These are phyloP conservation scores for Hystrix brachyura DNA, from an alignment of 2,113 vertebrate genomes.

Conservation along the genomic window DNA sequence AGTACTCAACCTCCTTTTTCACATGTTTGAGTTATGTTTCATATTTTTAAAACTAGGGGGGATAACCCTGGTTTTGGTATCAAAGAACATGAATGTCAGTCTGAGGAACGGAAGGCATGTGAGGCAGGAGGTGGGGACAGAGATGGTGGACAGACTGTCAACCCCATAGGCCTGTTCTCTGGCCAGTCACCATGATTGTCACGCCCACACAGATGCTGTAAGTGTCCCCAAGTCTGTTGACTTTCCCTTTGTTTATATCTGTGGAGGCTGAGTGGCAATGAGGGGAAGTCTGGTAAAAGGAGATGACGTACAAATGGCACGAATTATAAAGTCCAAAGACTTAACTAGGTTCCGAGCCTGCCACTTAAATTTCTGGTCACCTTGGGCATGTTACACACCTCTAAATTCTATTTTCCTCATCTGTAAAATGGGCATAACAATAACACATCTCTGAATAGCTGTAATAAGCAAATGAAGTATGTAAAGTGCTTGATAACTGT, in stretches of 20 bases:
- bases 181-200: accelerated
- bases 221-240: neutral
- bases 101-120: neutral
- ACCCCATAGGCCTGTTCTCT: neutral
- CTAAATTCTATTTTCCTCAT: slow-evolving; percentile 54
- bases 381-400: neutral
- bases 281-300: neutral
- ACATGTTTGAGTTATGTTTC: neutral
- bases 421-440: slow-evolving; percentile 69
- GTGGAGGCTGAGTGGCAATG: neutral
- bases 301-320: neutral
- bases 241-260: neutral
- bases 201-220: neutral
- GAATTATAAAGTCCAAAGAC: neutral
- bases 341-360: neutral
- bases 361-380: slow-evolving; percentile 2
- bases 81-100: neutral
- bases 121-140: neutral
- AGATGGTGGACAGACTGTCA: neutral
- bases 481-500: slow-evolving; percentile 69
- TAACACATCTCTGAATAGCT: slow-evolving; percentile 66
- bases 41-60: neutral
- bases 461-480: slow-evolving; percentile 75
- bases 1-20: neutral
- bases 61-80: neutral